Conservation (phyloP, 2,113 vertebrate species). For the Capreolus pygargus region DNA sequence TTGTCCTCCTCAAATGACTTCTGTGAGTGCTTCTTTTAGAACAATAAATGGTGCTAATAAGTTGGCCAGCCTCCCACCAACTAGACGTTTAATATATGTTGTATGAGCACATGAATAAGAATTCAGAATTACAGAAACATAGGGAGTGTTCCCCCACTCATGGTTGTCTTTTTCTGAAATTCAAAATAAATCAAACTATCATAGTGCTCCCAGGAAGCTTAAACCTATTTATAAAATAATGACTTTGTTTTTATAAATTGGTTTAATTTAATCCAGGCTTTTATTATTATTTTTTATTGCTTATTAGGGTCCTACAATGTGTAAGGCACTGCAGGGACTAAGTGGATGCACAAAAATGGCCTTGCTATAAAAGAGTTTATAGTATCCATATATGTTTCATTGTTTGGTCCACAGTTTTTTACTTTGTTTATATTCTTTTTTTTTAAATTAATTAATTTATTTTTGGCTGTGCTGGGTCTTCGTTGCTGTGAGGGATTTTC, state of each 20-base stretch:
- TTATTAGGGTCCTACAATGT: background rate
- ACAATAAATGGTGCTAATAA: background rate
- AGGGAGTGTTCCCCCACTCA: background rate
- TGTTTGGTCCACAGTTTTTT: background rate
- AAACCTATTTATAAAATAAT: conserved; percentile 23
- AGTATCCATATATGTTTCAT: background rate
- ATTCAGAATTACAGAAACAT: conserved; percentile 20
- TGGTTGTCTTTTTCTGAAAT: conserved; percentile 42
- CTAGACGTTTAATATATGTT: background rate
- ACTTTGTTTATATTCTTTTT: background rate
- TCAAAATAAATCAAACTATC: conserved; percentile 15
- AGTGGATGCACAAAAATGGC: background rate
- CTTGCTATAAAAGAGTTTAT: background rate
- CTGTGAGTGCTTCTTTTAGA: conserved; percentile 3
- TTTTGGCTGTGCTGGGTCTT: background rate
- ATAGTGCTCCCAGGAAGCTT: background rate
- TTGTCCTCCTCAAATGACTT: conserved; percentile 21
- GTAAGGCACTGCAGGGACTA: background rate
- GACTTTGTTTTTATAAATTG: conserved; percentile 35
- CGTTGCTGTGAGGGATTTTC: background rate
- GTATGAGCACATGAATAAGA: background rate
- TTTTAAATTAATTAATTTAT: background rate
- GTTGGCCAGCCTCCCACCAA: background rate
- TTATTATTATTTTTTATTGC: background rate
- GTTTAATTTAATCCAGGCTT: background rate